Evolutionary conservation across 92 coral and sea anemone genomes (phyloP), one percentile per base, ranked within the genome.

Genomic region (Montipora capitata): DNA sequence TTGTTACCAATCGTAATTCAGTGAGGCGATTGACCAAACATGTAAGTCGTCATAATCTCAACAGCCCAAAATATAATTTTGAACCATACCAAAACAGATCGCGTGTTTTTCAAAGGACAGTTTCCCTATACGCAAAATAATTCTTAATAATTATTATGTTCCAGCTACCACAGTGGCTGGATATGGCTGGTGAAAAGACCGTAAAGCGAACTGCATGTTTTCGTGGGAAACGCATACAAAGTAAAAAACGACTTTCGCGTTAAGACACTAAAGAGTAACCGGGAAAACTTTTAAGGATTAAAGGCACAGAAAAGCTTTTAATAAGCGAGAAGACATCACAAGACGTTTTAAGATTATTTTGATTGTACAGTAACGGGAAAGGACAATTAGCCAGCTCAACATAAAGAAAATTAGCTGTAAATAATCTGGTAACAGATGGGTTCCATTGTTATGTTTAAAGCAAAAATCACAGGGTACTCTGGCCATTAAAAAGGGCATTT

Each of bases 361-460:
- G 42, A 40, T 44, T 63, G 71, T 11, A 42, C 73, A 79, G 39
- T 64, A 79, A 51, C 48, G 84, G 43, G 61, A 79, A 42, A 39
- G 43, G 42, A 45, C 74, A 62, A 79, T 79, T 79, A 63, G 73
- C 17, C 84, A 12, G 11, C 62, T 43, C 40, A 79, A 65, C 35
- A 79, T 3, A 79, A 79, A 44, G 58, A 10, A 79, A 65, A 13
- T 38, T 10, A 79, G 41, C 71, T 44, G 58, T 9, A 40, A 66
- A 63, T 63, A 17, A 64, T 27, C 27, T 64, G 54, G 73, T 4
- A 65, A 65, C 84, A 79, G 71, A 65, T 79, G 84, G 61, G n/a
- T 4, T 27, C 15, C 45, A 79, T 79, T 79, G 84, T 79, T 79
- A 6, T 10, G 13, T 40, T 45, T 79, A 18, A 10, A 5, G 44